A percentile compares a stretch with the other conserved stretches of the same genome.
Conservation (phyloP, 1,140 invertebrate genomes). For the Drosophila sucinea region DNA sequence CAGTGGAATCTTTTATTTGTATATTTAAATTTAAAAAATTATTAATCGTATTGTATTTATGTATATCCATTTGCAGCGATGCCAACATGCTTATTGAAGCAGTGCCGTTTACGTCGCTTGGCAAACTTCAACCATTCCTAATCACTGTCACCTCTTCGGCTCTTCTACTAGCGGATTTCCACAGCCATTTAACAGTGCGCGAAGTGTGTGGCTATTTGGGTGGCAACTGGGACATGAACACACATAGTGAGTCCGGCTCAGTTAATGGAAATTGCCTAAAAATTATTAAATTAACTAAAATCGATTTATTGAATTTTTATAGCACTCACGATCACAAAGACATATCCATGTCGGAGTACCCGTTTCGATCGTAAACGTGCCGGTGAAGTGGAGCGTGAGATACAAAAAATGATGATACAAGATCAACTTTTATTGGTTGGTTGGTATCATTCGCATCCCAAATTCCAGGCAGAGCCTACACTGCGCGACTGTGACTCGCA, state of each 20-base stretch:
- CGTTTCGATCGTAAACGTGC: slow-evolving; percentile 90
- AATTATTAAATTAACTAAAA: neutral
- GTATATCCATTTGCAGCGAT: slow-evolving; percentile 86
- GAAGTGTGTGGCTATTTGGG: slow-evolving; percentile 97
- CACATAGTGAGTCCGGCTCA: slow-evolving; percentile 90
- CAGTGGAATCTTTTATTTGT: too few species aligned
- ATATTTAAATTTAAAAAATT: too few species aligned
- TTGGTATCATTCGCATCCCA: slow-evolving; percentile 98
- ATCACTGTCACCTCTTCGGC: slow-evolving; percentile 95
- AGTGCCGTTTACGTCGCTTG: slow-evolving; percentile 92
- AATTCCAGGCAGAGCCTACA: slow-evolving; percentile 93
- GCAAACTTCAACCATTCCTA: slow-evolving; percentile 95
- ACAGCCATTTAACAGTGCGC: slow-evolving; percentile 95
- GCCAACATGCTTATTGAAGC: slow-evolving; percentile 94
- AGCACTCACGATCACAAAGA: slow-evolving; percentile 94
- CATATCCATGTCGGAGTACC: slow-evolving; percentile 94
- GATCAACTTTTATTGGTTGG: slow-evolving; percentile 92
- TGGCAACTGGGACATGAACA: slow-evolving; percentile 96
- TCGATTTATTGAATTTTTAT: slow-evolving; percentile 69
- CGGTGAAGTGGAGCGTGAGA: slow-evolving; percentile 90
- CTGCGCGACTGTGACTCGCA: slow-evolving; percentile 95
- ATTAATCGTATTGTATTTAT: too few species aligned
- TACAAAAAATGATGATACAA: slow-evolving; percentile 91
- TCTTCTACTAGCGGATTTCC: slow-evolving; percentile 94
- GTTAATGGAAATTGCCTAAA: neutral